These are phyloP conservation scores for Limnephilus lunatus DNA, from an alignment of 2,888 invertebrate genomes.

Conservation along the genomic window DNA sequence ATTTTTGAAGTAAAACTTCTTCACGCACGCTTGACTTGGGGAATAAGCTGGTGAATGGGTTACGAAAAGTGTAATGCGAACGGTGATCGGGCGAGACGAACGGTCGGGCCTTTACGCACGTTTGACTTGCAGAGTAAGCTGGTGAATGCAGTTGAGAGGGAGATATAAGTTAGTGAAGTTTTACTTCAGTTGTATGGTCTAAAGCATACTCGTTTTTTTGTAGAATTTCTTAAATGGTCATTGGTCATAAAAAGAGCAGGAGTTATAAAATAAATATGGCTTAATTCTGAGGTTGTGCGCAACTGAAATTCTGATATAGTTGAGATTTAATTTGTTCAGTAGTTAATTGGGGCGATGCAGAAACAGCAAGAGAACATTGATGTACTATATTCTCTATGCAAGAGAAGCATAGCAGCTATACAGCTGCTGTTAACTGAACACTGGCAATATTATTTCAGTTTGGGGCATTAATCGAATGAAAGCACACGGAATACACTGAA, in stretches of 20 bases:
- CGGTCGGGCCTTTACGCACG: no score
- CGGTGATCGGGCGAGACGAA: no score
- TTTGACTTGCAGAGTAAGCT: no score
- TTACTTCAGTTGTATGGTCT: no score
- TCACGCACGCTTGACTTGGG: no score
- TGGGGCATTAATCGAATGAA: background rate
- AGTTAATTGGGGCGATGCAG: background rate
- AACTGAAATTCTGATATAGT: background rate
- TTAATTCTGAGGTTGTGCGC: background rate
- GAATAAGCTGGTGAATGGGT: no score
- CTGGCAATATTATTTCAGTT: background rate
- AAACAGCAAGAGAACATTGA: background rate
- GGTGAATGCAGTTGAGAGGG: no score
- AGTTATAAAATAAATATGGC: background rate
- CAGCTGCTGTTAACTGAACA: background rate
- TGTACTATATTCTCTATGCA: background rate
- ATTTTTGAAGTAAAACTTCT: no score
- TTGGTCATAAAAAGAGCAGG: background rate
- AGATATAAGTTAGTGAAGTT: no score
- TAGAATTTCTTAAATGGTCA: no score
- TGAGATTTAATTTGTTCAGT: background rate
- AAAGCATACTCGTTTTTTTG: no score
- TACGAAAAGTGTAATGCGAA: no score
- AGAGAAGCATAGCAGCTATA: background rate
- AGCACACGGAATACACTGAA: background rate